These are phyloP conservation scores for Dermochelys coriacea DNA, from an alignment of 2,797 vertebrate genomes.

Conservation along the genomic window DNA sequence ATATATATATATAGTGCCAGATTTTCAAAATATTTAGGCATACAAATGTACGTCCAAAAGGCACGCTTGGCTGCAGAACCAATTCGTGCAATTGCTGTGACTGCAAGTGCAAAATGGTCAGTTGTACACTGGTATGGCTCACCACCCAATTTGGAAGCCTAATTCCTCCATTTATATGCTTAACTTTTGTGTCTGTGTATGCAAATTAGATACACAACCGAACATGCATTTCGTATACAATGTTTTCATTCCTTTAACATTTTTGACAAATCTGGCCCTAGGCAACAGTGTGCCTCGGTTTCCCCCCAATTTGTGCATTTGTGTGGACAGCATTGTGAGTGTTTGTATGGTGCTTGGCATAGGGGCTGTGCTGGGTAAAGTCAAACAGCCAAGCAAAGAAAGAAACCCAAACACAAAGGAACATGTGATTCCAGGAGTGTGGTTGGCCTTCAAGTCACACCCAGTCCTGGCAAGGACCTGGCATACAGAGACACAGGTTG, in stretches of 20 bases:
- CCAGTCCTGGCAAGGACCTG: background rate
- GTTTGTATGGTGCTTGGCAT: background rate
- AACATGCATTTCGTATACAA: background rate
- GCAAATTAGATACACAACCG: background rate
- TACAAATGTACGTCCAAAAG: background rate
- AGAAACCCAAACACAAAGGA: background rate
- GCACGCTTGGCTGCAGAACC: background rate
- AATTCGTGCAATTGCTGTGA: background rate
- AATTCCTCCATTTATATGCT: background rate
- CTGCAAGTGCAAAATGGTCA: background rate
- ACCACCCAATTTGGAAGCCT: background rate
- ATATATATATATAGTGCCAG: background rate
- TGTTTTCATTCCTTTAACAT: background rate
- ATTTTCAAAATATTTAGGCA: background rate
- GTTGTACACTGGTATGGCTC: background rate
- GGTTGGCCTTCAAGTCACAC: background rate
- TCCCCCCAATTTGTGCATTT: background rate
- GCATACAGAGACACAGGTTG: fast-evolving
- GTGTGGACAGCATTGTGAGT: background rate
- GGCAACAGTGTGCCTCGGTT: background rate
- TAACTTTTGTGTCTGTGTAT: background rate
- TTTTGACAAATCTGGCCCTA: background rate
- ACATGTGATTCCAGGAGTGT: background rate
- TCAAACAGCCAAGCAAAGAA: background rate
- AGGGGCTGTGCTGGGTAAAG: background rate